Conservation (phyloP, 2,888 invertebrate genomes). For the Shargacucullia verbasci region DNA sequence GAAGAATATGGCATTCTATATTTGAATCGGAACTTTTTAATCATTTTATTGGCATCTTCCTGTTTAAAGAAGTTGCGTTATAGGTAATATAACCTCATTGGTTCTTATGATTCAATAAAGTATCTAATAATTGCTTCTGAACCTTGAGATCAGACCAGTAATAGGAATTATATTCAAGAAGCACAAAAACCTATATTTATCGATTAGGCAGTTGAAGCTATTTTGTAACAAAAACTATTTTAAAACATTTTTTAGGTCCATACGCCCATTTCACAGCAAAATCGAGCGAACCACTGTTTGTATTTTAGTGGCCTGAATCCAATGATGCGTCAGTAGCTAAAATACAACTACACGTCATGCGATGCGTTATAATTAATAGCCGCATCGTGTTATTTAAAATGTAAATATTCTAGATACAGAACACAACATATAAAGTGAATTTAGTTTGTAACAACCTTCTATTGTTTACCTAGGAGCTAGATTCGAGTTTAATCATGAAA, state of each 20-base stretch:
- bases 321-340: slow-evolving; percentile 51
- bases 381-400: slow-evolving; percentile 29
- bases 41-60: slow-evolving; percentile 1
- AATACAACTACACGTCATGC: slow-evolving; percentile 48
- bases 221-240: background rate
- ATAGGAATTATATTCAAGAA: slow-evolving; percentile 23
- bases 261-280: slow-evolving; percentile 22
- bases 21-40: slow-evolving; percentile 30
- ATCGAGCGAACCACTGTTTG: slow-evolving; percentile 30
- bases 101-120: slow-evolving; percentile 10
- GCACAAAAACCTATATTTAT: slow-evolving; percentile 19
- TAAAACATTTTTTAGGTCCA: slow-evolving; percentile 16
- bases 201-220: slow-evolving; percentile 1
- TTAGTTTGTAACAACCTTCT: slow-evolving; percentile 23
- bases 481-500: slow-evolving; percentile 32
- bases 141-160: slow-evolving; percentile 15
- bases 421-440: slow-evolving; percentile 8
- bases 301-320: slow-evolving; percentile 43
- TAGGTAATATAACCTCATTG: slow-evolving; percentile 14
- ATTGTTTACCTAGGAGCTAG: slow-evolving; percentile 38
- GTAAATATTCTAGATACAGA: slow-evolving; percentile 26
- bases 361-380: slow-evolving; percentile 42
- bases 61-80: background rate
- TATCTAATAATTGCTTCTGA: slow-evolving; percentile 19
- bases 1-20: slow-evolving; percentile 25